Evolutionary conservation across 2,888 invertebrate genomes (phyloP), one percentile per base, ranked within the genome.

Genomic region (Lasioglossum villosulum): DNA sequence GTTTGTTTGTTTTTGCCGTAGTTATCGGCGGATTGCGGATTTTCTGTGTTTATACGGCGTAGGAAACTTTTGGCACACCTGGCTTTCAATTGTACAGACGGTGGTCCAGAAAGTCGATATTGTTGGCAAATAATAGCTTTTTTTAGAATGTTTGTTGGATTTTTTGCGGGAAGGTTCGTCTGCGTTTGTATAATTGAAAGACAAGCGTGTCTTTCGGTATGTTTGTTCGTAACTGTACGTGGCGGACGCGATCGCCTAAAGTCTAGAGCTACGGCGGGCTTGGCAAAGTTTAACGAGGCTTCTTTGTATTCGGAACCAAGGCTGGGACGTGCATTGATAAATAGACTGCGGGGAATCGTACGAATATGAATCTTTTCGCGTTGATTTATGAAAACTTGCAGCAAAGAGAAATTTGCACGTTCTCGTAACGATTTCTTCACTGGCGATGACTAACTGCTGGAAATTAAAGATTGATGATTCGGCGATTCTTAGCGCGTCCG

Each of bases 301-400:
- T 59, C 59, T 59, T 59, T 59, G 59, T 59, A 14, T 14, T 59
- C 27, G 59, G 59, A 12, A 59, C 59, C 48, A 19, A 12, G 3
- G 1, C 59, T 4, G n/a, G 10, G 59, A 56, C 59, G 14, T 59
- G 59, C 59, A 59, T 59, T 27, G 59, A 59, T 59, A 59, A 59
- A 59, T 59, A 59, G 59, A 59, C 59, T 59, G 59, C 59, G 27
- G 59, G 14, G n/a, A n/a, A 12, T 59, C n/a, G 27, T 59, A n/a
- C 59, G 27, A 59, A 59, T 59, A 59, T 59, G 59, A 59, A 59
- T 59, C n/a, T 59, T 59, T 59, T 59, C 59, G 59, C 12, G n/a
- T 27, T 59, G 59, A 59, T 59, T 59, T 59, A 59, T 59, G 59
- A 59, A 59, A 59, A 59, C 12, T 59, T 4, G 12, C 48, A 19